A percentile compares a stretch with the other conserved stretches of the same genome.
phyloP scores from a whole-genome alignment of 2,888 invertebrate genomes.

The Macrosoma leucophasiata region DNA sequence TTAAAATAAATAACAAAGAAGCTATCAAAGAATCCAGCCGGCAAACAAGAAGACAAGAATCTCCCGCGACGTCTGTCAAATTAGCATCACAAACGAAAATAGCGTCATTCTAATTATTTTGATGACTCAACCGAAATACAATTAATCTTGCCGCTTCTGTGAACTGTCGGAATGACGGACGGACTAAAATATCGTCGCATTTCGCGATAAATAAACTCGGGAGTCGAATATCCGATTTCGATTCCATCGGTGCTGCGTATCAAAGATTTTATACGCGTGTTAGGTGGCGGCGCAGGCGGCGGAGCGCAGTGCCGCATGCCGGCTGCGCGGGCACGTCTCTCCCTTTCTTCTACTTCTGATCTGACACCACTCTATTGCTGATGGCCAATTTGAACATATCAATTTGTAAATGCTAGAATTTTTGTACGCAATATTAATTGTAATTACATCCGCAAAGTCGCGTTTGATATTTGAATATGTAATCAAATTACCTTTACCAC shows the following conservation, averaged over 20 bases:
- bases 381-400: no score
- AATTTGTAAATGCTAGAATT: no score
- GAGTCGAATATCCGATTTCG: constrained; percentile 71
- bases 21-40: constrained; percentile 59
- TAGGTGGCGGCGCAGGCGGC: constrained; percentile 48
- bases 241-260: constrained; percentile 73
- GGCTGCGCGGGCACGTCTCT: constrained; percentile 23
- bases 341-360: no score
- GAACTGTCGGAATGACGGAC: constrained; percentile 73
- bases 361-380: no score
- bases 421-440: no score
- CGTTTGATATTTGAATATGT: no score
- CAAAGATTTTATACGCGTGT: constrained; percentile 64
- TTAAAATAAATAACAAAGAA: constrained; percentile 54
- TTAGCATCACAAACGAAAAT: constrained; percentile 74
- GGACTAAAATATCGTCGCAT: constrained; percentile 73
- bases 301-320: constrained; percentile 62
- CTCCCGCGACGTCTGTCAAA: constrained; percentile 76
- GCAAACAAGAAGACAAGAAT: constrained; percentile 61
- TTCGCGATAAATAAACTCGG: constrained; percentile 72
- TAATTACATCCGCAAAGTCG: no score
- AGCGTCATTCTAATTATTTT: constrained; percentile 76
- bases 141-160: constrained; percentile 74
- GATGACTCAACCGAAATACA: constrained; percentile 76
- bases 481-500: no score